Evolutionary conservation across 2,113 vertebrate species (phyloP), one percentile per base, ranked within the genome.

Genomic region (Romanogobio albipinnatus): DNA sequence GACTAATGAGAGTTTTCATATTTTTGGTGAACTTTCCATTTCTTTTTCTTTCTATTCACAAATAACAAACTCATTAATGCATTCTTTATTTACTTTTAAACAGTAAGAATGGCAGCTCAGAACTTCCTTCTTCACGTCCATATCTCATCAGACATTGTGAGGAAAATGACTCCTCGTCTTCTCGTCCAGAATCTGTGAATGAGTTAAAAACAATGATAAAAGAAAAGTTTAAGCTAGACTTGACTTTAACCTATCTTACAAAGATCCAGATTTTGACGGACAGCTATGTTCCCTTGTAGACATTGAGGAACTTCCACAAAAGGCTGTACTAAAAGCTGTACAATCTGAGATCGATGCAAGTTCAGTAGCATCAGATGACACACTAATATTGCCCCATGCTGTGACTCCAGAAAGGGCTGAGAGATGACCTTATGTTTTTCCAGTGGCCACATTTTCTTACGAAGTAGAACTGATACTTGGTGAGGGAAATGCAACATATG

Each of bases 251-350:
- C 85, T 89, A n/a, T 22, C 33, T 13, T 89, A 89, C 9, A 83
- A 90, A 83, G 86, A 89, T 71, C 87, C 88, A 84, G 86, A 90
- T 75, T 87, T 91, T 79, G 84, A 89, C 51, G 82, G 82, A 4
- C 86, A 88, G 53, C 86, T 88, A 17, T 86, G 80, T 62, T 85
- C 4, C 19, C 64, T 90, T 1, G 43, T 4, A 29, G 76, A 89
- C 29, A 89, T 88, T 45, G 15, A 86, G 11, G 83, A 89, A 2
- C 84, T 90, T 26, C 88, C 89, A 85, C 85, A 87, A 82, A 90
- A 90, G 82, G 79, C 88, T 9, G 17, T 26, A 11, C 10, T 47
- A 47, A 47, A 47, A 47, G 47, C 10, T 47, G 2, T 47, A 3
- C 47, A 76, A 51, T 88, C 1, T 85, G 45, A 45, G 45, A 91